These are phyloP conservation scores for Digitonthophagus gazella DNA, from an alignment of 2,888 invertebrate species.

Conservation along the genomic window DNA sequence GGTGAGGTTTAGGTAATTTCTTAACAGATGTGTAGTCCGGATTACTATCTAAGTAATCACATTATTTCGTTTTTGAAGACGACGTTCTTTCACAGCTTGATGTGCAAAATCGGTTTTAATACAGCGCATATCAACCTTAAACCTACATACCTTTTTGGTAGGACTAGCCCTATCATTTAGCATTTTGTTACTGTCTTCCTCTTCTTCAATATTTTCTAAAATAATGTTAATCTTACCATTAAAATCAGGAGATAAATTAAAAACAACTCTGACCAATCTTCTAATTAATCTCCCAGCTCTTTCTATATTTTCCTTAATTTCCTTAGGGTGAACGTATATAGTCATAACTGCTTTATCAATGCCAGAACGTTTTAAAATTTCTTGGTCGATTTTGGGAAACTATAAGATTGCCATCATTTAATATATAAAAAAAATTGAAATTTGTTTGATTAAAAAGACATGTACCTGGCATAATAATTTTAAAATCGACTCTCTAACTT, in stretches of 20 bases:
- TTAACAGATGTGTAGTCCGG: too few relatives aligned
- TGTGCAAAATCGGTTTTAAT: too few relatives aligned
- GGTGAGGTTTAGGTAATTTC: too few relatives aligned
- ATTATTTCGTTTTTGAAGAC: too few relatives aligned
- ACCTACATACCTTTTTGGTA: too few relatives aligned
- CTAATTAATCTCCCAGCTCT: conserved; percentile 90
- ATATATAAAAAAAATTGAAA: background rate
- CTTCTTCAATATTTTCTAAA: background rate
- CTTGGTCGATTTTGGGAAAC: conserved; percentile 88
- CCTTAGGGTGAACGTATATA: conserved; percentile 97
- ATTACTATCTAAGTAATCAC: too few relatives aligned
- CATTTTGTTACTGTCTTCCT: too few relatives aligned
- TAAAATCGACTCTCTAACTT: conserved; percentile 86
- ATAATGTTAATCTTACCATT: conserved; percentile 53
- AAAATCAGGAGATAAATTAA: conserved; percentile 91
- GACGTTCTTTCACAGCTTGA: too few relatives aligned
- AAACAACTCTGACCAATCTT: conserved; percentile 97
- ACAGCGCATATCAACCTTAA: too few relatives aligned
- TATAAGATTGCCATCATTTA: conserved; percentile 48
- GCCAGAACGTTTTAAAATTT: conserved; percentile 90
- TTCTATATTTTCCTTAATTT: conserved; percentile 89
- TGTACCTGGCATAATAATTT: conserved; percentile 74
- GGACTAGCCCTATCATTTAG: too few relatives aligned
- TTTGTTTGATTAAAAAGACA: conserved; percentile 31
- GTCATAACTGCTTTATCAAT: conserved; percentile 99